Base-by-base conservation (phyloP, 2,888 invertebrate genomes). In the Meiosimyza decipiens region DNA sequence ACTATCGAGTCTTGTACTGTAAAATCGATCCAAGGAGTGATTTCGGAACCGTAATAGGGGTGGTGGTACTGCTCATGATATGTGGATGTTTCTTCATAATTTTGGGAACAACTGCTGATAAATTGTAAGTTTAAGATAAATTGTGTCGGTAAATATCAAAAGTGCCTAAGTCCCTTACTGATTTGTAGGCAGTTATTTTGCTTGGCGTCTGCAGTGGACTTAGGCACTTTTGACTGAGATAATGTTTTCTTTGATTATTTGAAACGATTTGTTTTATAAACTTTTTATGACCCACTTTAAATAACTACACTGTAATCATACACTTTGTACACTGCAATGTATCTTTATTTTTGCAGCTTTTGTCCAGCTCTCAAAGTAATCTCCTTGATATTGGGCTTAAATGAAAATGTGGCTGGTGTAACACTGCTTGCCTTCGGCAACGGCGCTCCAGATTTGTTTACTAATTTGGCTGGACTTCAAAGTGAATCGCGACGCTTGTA, bases 351-450 rank as follows among this genome's bases (percentile, higher is more conserved):
- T 33, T 22, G n/a, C 78, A 90, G 90, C 75, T 89, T 90, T 76
- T 90, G 90, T 74, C 90, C 90, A n/a, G 85, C 89, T 1, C 78
- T 90, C 12, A 85, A 88, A 63, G 86, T 88, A 11, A 86, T 90
- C 47, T 87, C 90, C 1, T 79, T 84, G 65, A 79, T 86, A 1
- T 77, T 90, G 59, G 82, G 82, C 40, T 80, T 90, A 64, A 90
- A 89, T 71, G 89, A 90, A 76, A 89, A 87, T 78, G 86, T 90
- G 50, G 90, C 90, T 11, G 92, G 92, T 4, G 91, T 92, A 11
- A 92, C 92, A n/a, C 88, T 92, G 77, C 82, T 93, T 78, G 92
- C 92, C 1, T 91, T 92, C 82, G 92, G 92, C 22, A 93, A 93
- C 82, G 92, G 92, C 57, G 90, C 92, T 1, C 91, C 92, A 6